Evolutionary conservation across 2,888 invertebrate genomes (phyloP).

Genomic region (Hedychridium roseum): DNA sequence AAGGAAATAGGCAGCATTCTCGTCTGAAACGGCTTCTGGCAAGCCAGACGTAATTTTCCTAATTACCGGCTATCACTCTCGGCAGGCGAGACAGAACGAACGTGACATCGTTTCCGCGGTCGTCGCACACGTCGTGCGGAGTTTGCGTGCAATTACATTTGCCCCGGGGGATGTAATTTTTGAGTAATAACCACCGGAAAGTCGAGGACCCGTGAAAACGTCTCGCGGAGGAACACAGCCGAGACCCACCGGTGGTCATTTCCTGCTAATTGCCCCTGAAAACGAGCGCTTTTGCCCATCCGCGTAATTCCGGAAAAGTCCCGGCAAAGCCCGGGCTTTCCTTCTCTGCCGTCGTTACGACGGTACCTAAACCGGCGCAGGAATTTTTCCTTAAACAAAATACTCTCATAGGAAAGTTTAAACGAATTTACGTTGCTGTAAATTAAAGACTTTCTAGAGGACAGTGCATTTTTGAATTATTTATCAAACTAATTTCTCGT

Average conservation of each 20-base stretch:
- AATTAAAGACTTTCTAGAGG: no score
- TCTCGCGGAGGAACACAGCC: constrained; percentile 1
- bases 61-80: constrained; percentile 18
- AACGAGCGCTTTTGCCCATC: constrained; percentile 1
- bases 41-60: constrained; percentile 19
- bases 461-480: no score
- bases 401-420: no score
- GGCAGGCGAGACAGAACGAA: constrained; percentile 9
- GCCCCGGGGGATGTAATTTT: constrained; percentile 17
- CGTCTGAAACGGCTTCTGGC: no score
- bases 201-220: constrained; percentile 7
- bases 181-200: constrained; percentile 16
- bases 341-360: no score
- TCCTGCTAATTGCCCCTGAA: constrained; percentile 6
- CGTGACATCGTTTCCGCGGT: constrained; percentile 11
- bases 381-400: no score
- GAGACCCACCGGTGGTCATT: neutral
- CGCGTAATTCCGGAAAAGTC: no score
- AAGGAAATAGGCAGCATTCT: no score
- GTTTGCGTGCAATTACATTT: constrained; percentile 20
- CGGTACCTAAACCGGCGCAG: no score
- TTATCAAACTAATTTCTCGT: no score
- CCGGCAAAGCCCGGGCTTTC: no score
- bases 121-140: constrained; percentile 7
- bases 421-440: no score